Percentiles rank a stretch among this genome's conserved stretches.
These are phyloP conservation scores for Laothoe populi DNA, from an alignment of 2,888 invertebrate genomes.

Conservation along the genomic window DNA sequence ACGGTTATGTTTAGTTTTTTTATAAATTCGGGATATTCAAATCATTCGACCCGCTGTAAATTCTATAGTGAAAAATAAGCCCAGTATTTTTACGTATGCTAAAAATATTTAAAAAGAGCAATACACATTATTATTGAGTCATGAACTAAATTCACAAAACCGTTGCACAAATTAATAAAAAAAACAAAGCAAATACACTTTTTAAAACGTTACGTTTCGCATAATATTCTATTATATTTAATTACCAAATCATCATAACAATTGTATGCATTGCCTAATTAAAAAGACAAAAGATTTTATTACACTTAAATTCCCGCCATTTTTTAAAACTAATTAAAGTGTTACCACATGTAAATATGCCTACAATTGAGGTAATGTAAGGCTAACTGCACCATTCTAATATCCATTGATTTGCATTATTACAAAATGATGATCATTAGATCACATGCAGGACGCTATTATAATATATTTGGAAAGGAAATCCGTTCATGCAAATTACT, in stretches of 20 bases:
- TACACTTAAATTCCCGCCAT: constrained; percentile 2
- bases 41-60: too few relatives aligned
- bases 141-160: neutral
- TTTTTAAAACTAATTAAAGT: neutral
- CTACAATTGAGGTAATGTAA: neutral
- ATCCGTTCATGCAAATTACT: neutral
- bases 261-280: neutral
- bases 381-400: neutral
- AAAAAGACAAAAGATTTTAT: neutral
- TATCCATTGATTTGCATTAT: neutral
- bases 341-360: neutral
- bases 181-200: neutral
- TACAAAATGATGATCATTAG: constrained; percentile 14
- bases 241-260: neutral
- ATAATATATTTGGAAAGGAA: constrained; percentile 17
- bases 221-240: neutral
- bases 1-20: too few relatives aligned
- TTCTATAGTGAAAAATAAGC: too few relatives aligned
- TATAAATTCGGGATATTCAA: too few relatives aligned
- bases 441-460: constrained; percentile 18
- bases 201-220: neutral
- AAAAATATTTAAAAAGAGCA: too few relatives aligned
- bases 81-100: too few relatives aligned
- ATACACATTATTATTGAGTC: too few relatives aligned
- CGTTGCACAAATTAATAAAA: neutral